A percentile compares a stretch with the other conserved stretches of the same genome.
Conservation (phyloP, 2,888 invertebrate species). For the Scaeva pyrastri region DNA sequence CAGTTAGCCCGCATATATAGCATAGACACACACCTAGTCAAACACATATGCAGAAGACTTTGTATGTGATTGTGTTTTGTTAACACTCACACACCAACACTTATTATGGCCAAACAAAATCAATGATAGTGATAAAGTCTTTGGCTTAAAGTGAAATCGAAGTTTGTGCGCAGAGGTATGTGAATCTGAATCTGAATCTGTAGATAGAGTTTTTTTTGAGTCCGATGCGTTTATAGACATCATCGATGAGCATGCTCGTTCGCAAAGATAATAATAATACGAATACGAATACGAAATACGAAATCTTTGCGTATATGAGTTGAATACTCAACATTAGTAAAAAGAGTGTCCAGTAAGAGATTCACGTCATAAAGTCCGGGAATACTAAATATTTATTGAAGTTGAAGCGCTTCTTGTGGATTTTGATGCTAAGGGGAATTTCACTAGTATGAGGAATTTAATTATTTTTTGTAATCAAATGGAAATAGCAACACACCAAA, state of each 20-base stretch:
- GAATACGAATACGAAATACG: not conserved
- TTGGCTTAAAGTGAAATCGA: slow-evolving; percentile 73
- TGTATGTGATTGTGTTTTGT: slow-evolving; percentile 21
- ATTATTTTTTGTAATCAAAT: too few relatives aligned
- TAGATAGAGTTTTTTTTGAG: slow-evolving; percentile 44
- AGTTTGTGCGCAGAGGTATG: slow-evolving; percentile 73
- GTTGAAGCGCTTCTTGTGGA: slow-evolving; percentile 43
- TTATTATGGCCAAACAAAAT: not conserved
- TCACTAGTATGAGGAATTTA: not conserved
- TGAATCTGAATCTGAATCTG: slow-evolving; percentile 33
- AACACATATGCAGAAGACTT: not conserved
- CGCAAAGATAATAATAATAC: slow-evolving; percentile 6
- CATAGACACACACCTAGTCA: slow-evolving; percentile 68
- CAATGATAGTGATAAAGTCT: slow-evolving; percentile 27
- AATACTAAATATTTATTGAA: slow-evolving; percentile 42
- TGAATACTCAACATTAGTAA: slow-evolving; percentile 58
- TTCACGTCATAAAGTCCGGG: slow-evolving; percentile 72
- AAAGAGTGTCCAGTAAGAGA: slow-evolving; percentile 44
- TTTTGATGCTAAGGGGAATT: slow-evolving; percentile 20
- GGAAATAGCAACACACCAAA: too few relatives aligned
- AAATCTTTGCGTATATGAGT: not conserved
- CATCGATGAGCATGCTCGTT: slow-evolving; percentile 23
- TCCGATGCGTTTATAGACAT: slow-evolving; percentile 24
- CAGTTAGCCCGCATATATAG: slow-evolving; percentile 66
- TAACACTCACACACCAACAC: slow-evolving; percentile 14